Base-by-base conservation (phyloP, 2,888 invertebrate genomes). In the Vesta saturnalis region DNA sequence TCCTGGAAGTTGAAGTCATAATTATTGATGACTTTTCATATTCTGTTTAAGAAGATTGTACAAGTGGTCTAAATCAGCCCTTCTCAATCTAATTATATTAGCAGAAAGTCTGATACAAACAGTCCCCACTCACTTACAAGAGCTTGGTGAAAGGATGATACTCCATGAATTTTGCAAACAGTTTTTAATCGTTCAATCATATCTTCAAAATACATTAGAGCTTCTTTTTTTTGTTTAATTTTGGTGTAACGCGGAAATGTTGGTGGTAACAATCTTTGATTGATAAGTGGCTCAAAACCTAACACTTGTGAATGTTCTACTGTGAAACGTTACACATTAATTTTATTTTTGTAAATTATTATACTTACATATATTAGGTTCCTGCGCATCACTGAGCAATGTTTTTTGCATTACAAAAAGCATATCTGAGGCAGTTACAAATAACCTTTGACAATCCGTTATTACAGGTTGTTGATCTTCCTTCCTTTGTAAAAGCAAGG, bases 161-260 rank as follows among this genome's bases (percentile, higher is more conserved):
- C 90, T 30, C 90, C 89, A 2, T 92, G 92, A 72, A 95, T 91
- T 86, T 92, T 94, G 84, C 92, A 94, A 6, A 95, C 92, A 76
- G 90, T 89, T 79, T 93, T 91, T 59, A 96, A 87, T 69, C 95
- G 88, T 46, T 90, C 88, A n/a, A 96, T 88, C 77, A 97, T 88
- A 79, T 92, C 92, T 77, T 94, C 92, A 79, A 95, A 89, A 82
- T 94, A 94, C 73, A 88, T 87, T 70, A 96, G 83, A 35, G 97
- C 94, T 80, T 94, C 94, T 59, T 87, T 85, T 73, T 92, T 86
- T 54, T 92, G 91, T 76, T 94, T 94, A 78, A 98, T 96, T 84
- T 95, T 93, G 0, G 97, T 96, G 84, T 96, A 97, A 16, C 99
- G 90, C 0, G 99, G 99, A 86, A 99, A 99, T 15, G 99, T 97